phyloP scores from a whole-genome alignment of 2,888 invertebrate genomes.

The Noctua fimbriata region DNA sequence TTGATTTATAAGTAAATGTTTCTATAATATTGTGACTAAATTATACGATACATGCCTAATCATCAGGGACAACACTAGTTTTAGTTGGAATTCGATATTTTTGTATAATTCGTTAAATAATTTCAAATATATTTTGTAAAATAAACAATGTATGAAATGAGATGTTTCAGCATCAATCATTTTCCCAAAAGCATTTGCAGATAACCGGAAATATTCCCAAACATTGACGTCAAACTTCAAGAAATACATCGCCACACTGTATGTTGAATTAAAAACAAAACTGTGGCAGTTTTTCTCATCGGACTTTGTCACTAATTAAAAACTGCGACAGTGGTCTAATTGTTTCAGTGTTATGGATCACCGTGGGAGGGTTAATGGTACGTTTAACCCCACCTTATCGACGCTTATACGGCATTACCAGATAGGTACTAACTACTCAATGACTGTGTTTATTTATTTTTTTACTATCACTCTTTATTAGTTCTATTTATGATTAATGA shows the following conservation, averaged over 20 bases:
- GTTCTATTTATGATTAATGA: slow-evolving; percentile 44
- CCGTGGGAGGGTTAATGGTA: slow-evolving; percentile 62
- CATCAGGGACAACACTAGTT: not conserved
- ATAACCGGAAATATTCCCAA: slow-evolving; percentile 26
- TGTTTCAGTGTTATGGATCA: slow-evolving; percentile 65
- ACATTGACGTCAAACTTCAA: slow-evolving; percentile 40
- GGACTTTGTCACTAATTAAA: slow-evolving; percentile 63
- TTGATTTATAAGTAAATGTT: slow-evolving; percentile 36
- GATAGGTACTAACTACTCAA: slow-evolving; percentile 35
- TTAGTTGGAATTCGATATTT: not conserved
- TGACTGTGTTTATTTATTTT: slow-evolving; percentile 46
- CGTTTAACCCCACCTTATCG: slow-evolving; percentile 69
- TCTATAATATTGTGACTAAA: slow-evolving; percentile 30
- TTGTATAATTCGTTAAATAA: slow-evolving; percentile 13
- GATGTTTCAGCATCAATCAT: slow-evolving; percentile 22
- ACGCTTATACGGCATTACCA: slow-evolving; percentile 41
- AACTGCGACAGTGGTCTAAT: slow-evolving; percentile 62
- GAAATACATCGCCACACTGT: not conserved
- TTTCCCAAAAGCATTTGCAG: slow-evolving; percentile 23
- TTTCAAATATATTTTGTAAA: slow-evolving; percentile 3
- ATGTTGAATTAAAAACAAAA: slow-evolving; percentile 9
- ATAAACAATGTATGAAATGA: slow-evolving; percentile 31
- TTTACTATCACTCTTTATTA: slow-evolving; percentile 29
- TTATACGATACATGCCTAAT: not conserved
- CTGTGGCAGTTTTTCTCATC: slow-evolving; percentile 24